Percentiles rank a stretch among this genome's conserved stretches.
These are phyloP conservation scores for Atherix ibis DNA, from an alignment of 2,888 invertebrate species.

Conservation along the genomic window DNA sequence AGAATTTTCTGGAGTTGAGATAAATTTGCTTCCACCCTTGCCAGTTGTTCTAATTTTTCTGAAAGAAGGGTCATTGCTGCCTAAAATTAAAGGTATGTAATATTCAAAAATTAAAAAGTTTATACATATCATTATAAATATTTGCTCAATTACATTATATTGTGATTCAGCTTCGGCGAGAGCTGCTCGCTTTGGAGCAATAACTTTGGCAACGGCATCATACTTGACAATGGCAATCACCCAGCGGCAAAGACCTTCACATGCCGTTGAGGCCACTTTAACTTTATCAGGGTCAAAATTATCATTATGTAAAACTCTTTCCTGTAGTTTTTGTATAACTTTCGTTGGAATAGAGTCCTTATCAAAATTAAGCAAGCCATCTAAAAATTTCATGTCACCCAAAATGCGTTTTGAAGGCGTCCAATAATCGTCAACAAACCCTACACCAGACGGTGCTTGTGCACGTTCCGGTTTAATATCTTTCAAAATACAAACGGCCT, in stretches of 20 bases:
- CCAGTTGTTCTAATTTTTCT: slow-evolving; percentile 43
- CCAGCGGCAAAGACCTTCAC: slow-evolving; percentile 88
- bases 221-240: slow-evolving; percentile 90
- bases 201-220: slow-evolving; percentile 79
- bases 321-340: slow-evolving; percentile 69
- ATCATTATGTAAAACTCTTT: slow-evolving; percentile 65
- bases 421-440: slow-evolving; percentile 86
- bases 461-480: slow-evolving; percentile 79
- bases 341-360: slow-evolving; percentile 76
- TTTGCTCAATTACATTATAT: slow-evolving; percentile 36
- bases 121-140: not conserved
- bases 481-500: slow-evolving; percentile 86
- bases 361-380: slow-evolving; percentile 71
- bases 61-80: slow-evolving; percentile 44
- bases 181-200: slow-evolving; percentile 88
- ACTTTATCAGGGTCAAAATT: slow-evolving; percentile 88
- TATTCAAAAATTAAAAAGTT: slow-evolving; percentile 2
- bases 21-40: slow-evolving; percentile 33
- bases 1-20: slow-evolving; percentile 46
- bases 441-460: slow-evolving; percentile 67
- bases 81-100: slow-evolving; percentile 13
- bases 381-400: slow-evolving; percentile 84
- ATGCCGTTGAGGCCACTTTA: slow-evolving; percentile 70
- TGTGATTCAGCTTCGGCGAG: slow-evolving; percentile 72
- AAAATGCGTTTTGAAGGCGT: slow-evolving; percentile 74